These are phyloP conservation scores for Sardina pilchardus DNA, from an alignment of 2,113 vertebrate species.

Conservation along the genomic window DNA sequence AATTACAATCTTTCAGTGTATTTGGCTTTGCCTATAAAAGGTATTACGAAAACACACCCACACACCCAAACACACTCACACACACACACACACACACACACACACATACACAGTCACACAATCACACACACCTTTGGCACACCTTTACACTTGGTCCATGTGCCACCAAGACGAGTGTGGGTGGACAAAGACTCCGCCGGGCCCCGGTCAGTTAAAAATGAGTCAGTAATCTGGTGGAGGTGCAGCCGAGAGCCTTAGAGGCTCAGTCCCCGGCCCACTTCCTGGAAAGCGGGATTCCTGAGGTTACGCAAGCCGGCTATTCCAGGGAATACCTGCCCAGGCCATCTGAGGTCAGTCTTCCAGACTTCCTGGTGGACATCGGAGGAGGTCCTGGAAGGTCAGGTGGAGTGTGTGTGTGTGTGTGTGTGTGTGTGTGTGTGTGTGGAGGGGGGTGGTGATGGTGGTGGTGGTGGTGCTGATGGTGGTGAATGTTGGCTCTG, in stretches of 20 bases:
- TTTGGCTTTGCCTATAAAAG: not conserved
- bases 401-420: not conserved
- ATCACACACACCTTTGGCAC: not conserved
- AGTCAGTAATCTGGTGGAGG: not conserved
- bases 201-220: not conserved
- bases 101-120: not conserved
- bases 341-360: not conserved
- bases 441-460: not conserved
- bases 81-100: not conserved
- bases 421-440: no score
- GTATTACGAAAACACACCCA: not conserved
- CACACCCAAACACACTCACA: conserved; percentile 3
- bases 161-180: not conserved
- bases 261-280: not conserved
- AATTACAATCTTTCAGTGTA: not conserved
- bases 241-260: not conserved
- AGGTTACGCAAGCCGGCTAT: not conserved
- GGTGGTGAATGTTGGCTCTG: not conserved
- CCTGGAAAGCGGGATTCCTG: not conserved
- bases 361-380: no score
- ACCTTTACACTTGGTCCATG: not conserved
- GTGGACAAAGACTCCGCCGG: not conserved
- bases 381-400: not conserved
- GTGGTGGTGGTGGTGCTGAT: not conserved
- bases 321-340: not conserved